These are phyloP conservation scores for Dromiciops gliroides DNA, from an alignment of 2,113 vertebrate species.

Conservation along the genomic window DNA sequence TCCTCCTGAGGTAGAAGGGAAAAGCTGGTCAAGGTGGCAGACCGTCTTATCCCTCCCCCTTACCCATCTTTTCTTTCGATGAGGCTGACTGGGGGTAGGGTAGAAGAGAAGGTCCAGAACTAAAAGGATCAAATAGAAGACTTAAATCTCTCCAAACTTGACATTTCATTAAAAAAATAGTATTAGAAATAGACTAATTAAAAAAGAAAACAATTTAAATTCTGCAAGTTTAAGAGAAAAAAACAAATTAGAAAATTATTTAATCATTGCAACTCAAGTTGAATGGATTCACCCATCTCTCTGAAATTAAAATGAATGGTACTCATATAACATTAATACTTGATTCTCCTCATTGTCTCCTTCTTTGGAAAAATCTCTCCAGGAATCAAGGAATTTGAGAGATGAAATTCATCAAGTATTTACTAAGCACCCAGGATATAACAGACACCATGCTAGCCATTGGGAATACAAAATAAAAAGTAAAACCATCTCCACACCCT, in stretches of 20 bases:
- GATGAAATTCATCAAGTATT: not conserved
- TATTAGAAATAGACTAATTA: not conserved
- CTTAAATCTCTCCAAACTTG: not conserved
- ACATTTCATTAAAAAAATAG: slow-evolving; percentile 1
- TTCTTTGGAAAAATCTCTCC: slow-evolving; percentile 48
- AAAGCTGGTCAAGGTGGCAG: not conserved
- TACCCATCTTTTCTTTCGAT: slow-evolving; percentile 21
- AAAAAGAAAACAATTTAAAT: not conserved
- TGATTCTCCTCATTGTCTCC: not conserved
- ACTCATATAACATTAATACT: not conserved
- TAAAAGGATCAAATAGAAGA: slow-evolving; percentile 24
- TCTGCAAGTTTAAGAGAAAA: slow-evolving; percentile 14
- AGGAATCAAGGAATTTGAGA: not conserved
- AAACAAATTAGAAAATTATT: slow-evolving; percentile 31
- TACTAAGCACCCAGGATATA: not conserved
- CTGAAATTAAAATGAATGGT: not conserved
- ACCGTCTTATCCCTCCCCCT: not conserved
- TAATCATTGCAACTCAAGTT: not conserved
- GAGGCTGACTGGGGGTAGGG: not conserved
- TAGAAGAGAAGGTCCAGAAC: not conserved
- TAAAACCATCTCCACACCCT: not conserved
- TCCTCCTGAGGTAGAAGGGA: not conserved
- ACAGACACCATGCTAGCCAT: not conserved
- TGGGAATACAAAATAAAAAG: not conserved
- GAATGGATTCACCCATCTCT: not conserved